These are phyloP conservation scores for Xenops minutus DNA, from an alignment of 2,797 vertebrate species.

Conservation along the genomic window DNA sequence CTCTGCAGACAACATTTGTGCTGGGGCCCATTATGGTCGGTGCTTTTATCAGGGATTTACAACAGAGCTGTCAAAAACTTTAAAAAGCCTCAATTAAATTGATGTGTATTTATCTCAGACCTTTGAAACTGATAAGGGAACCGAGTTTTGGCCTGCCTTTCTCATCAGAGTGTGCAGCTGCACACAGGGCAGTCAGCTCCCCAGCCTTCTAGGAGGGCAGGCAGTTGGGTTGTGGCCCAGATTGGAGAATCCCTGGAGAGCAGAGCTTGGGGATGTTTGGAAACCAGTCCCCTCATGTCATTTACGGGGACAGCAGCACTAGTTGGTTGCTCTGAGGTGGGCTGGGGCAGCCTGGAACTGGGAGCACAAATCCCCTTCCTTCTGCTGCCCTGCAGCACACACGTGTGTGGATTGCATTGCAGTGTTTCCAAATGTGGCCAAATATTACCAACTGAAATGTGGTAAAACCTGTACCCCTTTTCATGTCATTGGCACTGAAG, in stretches of 20 bases:
- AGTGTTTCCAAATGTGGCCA: neutral
- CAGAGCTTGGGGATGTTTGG: neutral
- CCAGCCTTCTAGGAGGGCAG: neutral
- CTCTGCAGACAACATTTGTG: slow-evolving; percentile 9
- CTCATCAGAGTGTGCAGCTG: neutral
- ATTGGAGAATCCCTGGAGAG: neutral
- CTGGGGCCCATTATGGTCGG: neutral
- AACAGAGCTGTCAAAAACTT: slow-evolving; percentile 38
- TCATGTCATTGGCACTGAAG: neutral
- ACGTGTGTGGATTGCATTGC: neutral
- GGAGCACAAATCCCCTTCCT: neutral
- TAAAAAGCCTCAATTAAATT: slow-evolving; percentile 10
- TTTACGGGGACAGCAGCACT: neutral
- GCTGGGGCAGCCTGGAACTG: neutral
- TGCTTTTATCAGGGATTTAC: slow-evolving; percentile 33
- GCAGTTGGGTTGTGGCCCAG: neutral
- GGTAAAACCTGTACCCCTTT: neutral
- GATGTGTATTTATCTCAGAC: neutral
- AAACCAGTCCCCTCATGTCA: neutral
- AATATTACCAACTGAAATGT: neutral
- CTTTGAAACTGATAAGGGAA: neutral
- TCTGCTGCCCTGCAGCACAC: neutral
- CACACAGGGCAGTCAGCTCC: neutral
- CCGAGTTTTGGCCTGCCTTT: neutral
- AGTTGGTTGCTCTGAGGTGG: neutral